phyloP scores from a whole-genome alignment of 2,113 vertebrate species.

The Carassius carassius region DNA sequence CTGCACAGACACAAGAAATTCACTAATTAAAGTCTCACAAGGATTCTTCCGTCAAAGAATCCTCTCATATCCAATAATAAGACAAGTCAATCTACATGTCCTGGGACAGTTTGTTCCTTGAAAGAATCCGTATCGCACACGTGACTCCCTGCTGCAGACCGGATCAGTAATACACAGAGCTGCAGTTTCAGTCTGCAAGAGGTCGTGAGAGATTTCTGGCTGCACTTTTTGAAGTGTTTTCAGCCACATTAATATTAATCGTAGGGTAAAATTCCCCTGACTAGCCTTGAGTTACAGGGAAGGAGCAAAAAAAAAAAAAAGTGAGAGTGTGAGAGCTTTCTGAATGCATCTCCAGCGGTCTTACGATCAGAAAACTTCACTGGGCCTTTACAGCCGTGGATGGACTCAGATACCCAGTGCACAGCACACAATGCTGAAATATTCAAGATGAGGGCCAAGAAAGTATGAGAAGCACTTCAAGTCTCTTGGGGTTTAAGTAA shows the following conservation, averaged over 20 bases:
- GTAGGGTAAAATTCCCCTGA: conserved; percentile 23
- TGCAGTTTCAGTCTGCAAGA: background rate
- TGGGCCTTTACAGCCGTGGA: background rate
- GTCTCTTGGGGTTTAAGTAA: conserved; percentile 19
- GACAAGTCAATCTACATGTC: background rate
- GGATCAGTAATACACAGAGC: background rate
- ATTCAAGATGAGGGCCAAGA: conserved; percentile 17
- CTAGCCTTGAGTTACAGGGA: background rate
- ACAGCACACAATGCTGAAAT: conserved; percentile 20
- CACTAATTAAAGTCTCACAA: conserved; percentile 4
- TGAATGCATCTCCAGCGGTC: conserved; percentile 27
- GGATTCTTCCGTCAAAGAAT: background rate
- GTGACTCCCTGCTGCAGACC: background rate
- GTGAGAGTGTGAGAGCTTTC: conserved; percentile 44
- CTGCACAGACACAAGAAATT: conserved; percentile 62
- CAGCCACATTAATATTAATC: conserved; percentile 37
- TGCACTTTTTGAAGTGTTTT: conserved; percentile 16
- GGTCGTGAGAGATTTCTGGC: conserved; percentile 1
- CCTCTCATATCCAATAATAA: background rate
- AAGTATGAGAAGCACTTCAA: background rate
- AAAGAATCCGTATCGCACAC: background rate
- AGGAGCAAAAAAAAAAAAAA: conserved; percentile 22
- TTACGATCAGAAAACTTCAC: conserved; percentile 20
- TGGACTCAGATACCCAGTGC: conserved; percentile 26
- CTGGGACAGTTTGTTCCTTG: background rate